Base-by-base conservation (phyloP, 2,797 vertebrate species). In the Spheniscus humboldti region DNA sequence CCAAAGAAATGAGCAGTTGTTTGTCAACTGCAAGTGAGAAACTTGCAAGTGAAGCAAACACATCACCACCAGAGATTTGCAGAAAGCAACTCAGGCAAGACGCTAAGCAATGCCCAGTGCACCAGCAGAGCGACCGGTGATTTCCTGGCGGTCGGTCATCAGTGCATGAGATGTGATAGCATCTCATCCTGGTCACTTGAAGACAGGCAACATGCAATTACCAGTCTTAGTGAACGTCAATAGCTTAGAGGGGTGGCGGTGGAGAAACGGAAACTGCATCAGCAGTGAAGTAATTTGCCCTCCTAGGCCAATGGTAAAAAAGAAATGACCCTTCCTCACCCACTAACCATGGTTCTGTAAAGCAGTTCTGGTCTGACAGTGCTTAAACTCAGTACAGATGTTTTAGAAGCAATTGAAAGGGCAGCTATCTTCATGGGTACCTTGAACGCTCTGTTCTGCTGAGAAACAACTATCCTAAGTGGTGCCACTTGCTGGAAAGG, bases 141-240 rank as follows among this genome's bases (percentile, higher is more conserved):
- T 39, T 15, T 69, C n/a, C 52, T 33, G 24, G 10, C 1, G 0
- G 12, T 13, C 3, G 0, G 17, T 52, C 31, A 23, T 27, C 1
- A 1, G 37, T 15, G 31, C 15, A 18, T 0, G 9, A 87, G 25
- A 23, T 63, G 68, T 39, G 33, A 47, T 43, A 43, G 18, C 7
- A 3, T 23, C 13, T 20, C 24, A 53, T 43, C 45, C 27, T 2
- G 1, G 56, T 47, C 45, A 4, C 57, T 18, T 78, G 60, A 81
- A 78, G 33, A 20, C 8, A 35, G 30, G 8, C 13, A 71, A 28
- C 0, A 2, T 1, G 0, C n/a, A 35, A 24, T 16, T 17, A 48
- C 8, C 2, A 30, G 13, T 59, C 90, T 64, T n/a, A 73, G 15
- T 24, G 64, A 88, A 80, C 1, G 1, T 18, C 52, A 68, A 10